Evolutionary conservation across 2,888 invertebrate species (phyloP), one percentile per base, ranked within the genome.

Genomic region (Punctoribates punctum): DNA sequence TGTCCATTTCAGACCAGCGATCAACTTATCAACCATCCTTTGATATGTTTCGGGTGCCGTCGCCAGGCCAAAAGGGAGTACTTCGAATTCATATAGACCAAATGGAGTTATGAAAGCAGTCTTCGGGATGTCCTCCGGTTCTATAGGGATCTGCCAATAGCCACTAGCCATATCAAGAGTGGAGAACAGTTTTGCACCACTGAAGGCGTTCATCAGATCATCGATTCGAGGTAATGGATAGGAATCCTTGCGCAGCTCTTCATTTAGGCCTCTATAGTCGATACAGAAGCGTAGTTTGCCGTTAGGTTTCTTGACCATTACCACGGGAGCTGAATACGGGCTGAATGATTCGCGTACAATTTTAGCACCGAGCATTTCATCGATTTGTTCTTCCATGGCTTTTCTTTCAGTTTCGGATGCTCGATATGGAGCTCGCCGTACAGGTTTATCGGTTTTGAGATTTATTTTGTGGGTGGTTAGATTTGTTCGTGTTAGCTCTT

Each of bases 11-110:
- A 65, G 8, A 8, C 65, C 65, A n/a, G 38, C 34, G 6, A 65
- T 29, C 1, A 65, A n/a, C n/a, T n/a, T n/a, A n/a, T 65, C 34
- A 8, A 82, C 81, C 17, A 79, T 76, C 5, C 80, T 77, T 62
- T 78, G 77, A 73, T 78, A 78, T 13, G 70, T 62, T 3, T 77
- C 78, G 4, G 77, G 76, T 8, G 72, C 77, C 13, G 73, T 75
- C 3, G 38, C 17, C 9, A 78, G 15, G 8, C 78, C 78, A 29
- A 78, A 78, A 3, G 70, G 76, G 75, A 78, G 62, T 15, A 75
- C 73, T 13, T 38, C n/a, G 1, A 15, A 78, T 72, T 78, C 70
- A 42, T 57, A 78, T 11, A 51, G 34, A 13, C 73, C 78, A 15
- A 74, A 29, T 11, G 48, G 74, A 15, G 74, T 78, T 20, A 42